phyloP scores from a whole-genome alignment of 1,140 invertebrate genomes.

The Lamellibrachia luymesi region DNA sequence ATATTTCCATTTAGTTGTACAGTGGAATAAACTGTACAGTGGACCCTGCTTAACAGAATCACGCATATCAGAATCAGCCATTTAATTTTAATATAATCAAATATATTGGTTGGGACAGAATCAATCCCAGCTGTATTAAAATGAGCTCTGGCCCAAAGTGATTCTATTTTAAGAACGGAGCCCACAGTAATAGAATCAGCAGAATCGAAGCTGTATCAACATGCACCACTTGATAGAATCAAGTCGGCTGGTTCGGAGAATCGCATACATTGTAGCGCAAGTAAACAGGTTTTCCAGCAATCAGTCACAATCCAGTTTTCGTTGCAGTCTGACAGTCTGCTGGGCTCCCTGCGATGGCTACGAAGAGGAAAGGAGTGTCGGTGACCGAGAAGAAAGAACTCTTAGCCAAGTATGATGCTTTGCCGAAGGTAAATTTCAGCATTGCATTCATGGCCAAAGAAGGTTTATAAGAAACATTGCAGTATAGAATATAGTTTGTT shows the following conservation, averaged over 20 bases:
- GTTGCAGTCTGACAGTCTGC: neutral
- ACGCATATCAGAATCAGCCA: neutral
- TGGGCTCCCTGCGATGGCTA: neutral
- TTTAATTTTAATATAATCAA: neutral
- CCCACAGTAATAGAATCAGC: no score
- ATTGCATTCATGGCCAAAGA: neutral
- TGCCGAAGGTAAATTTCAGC: neutral
- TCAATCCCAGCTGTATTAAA: neutral
- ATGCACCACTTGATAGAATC: neutral
- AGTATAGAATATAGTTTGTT: no score
- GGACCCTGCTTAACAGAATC: neutral
- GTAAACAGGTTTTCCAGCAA: neutral
- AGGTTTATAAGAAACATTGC: no score
- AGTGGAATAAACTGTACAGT: neutral
- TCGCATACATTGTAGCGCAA: neutral
- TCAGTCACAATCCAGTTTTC: neutral
- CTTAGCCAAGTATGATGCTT: neutral
- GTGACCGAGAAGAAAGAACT: neutral
- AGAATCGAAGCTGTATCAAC: neutral
- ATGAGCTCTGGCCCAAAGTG: no score
- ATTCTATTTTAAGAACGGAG: no score
- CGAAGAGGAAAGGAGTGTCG: neutral
- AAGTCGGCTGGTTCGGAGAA: neutral
- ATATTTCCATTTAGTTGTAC: neutral
- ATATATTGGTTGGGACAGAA: neutral